Conservation (phyloP, 2,113 vertebrate species). For the Petaurus breviceps region DNA sequence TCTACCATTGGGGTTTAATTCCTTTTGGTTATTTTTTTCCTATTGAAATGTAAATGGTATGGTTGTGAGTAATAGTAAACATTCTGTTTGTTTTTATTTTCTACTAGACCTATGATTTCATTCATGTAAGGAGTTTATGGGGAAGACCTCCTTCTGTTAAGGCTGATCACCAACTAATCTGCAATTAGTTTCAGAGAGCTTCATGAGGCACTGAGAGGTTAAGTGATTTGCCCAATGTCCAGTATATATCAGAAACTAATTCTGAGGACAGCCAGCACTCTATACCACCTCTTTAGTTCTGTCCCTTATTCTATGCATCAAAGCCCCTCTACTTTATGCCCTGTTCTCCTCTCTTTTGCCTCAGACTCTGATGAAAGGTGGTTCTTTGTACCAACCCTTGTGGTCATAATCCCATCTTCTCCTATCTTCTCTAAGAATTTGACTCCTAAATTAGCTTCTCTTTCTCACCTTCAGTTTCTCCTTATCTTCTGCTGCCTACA, state of each 20-base stretch:
- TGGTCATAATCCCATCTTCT: neutral
- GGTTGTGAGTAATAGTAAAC: neutral
- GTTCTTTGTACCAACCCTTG: neutral
- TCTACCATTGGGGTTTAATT: neutral
- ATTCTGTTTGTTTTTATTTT: neutral
- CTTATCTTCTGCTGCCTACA: neutral
- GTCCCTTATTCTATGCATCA: neutral
- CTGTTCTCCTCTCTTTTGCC: neutral
- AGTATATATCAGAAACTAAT: neutral
- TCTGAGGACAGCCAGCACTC: neutral
- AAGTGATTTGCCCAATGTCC: neutral
- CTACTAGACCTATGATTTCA: neutral
- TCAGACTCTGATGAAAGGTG: neutral
- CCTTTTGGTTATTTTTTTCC: neutral
- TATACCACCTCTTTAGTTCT: neutral
- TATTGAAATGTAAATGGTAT: neutral
- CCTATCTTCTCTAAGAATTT: neutral
- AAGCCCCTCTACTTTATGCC: neutral
- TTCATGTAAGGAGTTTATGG: neutral
- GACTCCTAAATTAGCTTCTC: neutral
- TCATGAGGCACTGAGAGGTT: neutral
- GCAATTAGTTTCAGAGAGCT: neutral
- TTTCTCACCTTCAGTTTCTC: neutral
- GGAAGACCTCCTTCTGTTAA: neutral
- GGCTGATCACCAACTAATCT: neutral